Percentiles rank a stretch among this genome's conserved stretches.
These are phyloP conservation scores for Iselma pallidipennis DNA, from an alignment of 2,888 invertebrate species.

Conservation along the genomic window DNA sequence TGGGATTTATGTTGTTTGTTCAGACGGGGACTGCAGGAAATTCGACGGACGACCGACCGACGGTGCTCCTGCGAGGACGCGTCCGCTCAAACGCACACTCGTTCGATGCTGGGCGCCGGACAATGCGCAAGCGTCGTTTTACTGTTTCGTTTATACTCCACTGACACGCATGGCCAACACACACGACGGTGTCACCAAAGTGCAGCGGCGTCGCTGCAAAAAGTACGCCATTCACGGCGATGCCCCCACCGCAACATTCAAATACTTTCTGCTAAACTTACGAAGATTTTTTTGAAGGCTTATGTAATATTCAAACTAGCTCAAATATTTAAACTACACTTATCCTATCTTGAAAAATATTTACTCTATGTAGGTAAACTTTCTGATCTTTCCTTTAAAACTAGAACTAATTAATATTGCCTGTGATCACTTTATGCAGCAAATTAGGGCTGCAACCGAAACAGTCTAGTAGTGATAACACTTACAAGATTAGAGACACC, in stretches of 20 bases:
- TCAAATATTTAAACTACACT: conserved; percentile 18
- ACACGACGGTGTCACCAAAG: conserved; percentile 3
- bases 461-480: too few species aligned
- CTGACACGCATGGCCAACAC: conserved; percentile 13
- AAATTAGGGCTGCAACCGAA: too few species aligned
- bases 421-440: too few species aligned
- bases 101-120: conserved; percentile 51
- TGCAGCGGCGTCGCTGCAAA: conserved; percentile 13
- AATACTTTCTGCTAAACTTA: neutral
- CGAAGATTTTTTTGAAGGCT: neutral
- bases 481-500: too few species aligned
- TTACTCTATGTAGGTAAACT: too few species aligned
- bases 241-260: neutral
- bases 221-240: neutral
- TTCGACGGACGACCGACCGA: conserved; percentile 35
- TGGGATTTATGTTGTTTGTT: neutral
- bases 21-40: conserved; percentile 23
- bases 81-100: conserved; percentile 47
- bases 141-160: neutral
- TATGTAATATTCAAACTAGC: too few species aligned
- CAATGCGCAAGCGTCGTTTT: conserved; percentile 27
- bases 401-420: too few species aligned
- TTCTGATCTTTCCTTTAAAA: too few species aligned
- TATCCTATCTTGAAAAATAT: too few species aligned
- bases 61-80: conserved; percentile 40